Base-by-base conservation (phyloP, 2,888 invertebrate species). In the Brenthis ino region DNA sequence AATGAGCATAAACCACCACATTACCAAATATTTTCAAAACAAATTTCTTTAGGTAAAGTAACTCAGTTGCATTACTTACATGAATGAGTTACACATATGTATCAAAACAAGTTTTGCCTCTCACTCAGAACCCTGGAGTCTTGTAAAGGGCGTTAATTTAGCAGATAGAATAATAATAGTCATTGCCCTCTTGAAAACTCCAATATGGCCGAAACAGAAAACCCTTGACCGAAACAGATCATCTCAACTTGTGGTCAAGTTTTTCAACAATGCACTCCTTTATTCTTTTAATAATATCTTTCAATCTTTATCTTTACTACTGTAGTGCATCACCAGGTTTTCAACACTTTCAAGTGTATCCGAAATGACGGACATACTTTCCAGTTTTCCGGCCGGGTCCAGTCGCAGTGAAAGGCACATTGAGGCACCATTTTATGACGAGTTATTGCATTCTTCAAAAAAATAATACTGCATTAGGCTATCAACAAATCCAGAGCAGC, bases 351-450 rank as follows among this genome's bases (percentile, higher is more conserved):
- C 93, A 91, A 91, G 92, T 93, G 87, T 85, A 89, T 93, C 93
- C 93, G 88, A 78, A 75, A 77, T 75, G 53, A 89, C 90, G 92
- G 93, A 93, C 92, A 92, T 84, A 93, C 93, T 88, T 89, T 93
- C 93, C 89, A 93, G 93, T 82, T 87, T 91, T 92, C 91, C 93
- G 93, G 93, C 93, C 93, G 86, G 81, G 91, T 93, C 91, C 90
- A 85, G 81, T 86, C 84, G 79, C 79, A 91, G 93, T 93, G 93
- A 93, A 91, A 93, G 93, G 93, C 92, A 91, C 90, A 80, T 81
- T 85, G 93, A 93, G 93, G 93, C 93, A 93, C 93, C 93, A 75
- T 90, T 80, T 80, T 85, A 85, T 89, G 93, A 93, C 93, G 92
- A 93, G 93, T 93, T 93, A 93, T 93, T 93, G 93, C 93, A 93